phyloP scores from a whole-genome alignment of 2,797 vertebrate species.

The Poeciliopsis turneri region DNA sequence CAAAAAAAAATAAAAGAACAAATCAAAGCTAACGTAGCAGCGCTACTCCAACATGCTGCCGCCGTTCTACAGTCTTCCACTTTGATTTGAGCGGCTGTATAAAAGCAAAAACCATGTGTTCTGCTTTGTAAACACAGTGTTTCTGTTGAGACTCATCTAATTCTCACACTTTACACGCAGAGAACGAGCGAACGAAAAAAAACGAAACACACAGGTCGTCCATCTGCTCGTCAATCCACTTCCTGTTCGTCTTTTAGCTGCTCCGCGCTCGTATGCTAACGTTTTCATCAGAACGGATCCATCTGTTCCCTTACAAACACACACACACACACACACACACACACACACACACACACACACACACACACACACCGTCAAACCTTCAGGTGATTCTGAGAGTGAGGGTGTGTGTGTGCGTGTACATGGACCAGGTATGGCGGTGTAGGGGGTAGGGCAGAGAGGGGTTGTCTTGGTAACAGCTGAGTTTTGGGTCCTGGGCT shows the following conservation, averaged over 20 bases:
- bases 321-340: background rate
- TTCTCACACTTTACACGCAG: background rate
- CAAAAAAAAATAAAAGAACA: background rate
- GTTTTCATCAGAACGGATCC: constrained; percentile 23
- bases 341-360: too few relatives aligned
- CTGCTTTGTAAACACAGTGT: background rate
- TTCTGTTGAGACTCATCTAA: constrained; percentile 3
- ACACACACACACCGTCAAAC: constrained; percentile 25
- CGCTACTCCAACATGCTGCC: background rate
- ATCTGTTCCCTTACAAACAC: constrained; percentile 49
- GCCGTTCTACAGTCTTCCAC: background rate
- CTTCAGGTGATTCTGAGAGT: constrained; percentile 47
- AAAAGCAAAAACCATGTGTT: constrained; percentile 11
- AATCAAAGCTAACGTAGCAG: background rate
- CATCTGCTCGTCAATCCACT: constrained; percentile 38
- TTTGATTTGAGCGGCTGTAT: background rate
- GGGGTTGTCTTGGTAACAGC: constrained; percentile 73
- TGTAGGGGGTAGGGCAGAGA: constrained; percentile 21
- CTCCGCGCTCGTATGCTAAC: background rate
- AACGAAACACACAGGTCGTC: constrained; percentile 25
- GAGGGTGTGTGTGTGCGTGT: constrained; percentile 17
- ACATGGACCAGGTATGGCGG: constrained; percentile 49
- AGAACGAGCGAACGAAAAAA: background rate
- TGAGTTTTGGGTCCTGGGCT: constrained; percentile 68
- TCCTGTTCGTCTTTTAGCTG: constrained; percentile 2